Evolutionary conservation across 2,888 invertebrate genomes (phyloP), one percentile per base, ranked within the genome.

Genomic region (Cistogaster globosa): DNA sequence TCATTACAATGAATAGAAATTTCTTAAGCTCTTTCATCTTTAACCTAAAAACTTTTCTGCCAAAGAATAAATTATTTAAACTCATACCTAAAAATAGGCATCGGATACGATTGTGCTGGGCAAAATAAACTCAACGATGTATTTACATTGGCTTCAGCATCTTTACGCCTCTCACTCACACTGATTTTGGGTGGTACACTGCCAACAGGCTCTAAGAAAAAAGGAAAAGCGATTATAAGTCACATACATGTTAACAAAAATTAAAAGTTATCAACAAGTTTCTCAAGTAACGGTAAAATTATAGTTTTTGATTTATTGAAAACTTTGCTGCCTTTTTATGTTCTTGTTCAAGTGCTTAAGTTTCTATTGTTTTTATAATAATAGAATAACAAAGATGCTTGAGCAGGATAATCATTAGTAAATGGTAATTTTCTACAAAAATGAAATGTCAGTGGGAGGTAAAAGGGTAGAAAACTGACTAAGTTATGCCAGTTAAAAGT

Each of bases 91-190:
- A 93, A 93, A 72, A 90, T 88, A 55, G 94, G 94, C 76, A 94
- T 93, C 67, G 94, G 96, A 92, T 94, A 95, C 87, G 95, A 96
- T 94, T 96, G 96, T 86, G 96, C 96, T 90, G 95, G 96, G 92
- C 96, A 96, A 91, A 95, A 94, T 86, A 96, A 93, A 80, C 95
- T 95, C 91, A 96, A 94, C 88, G 94, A 94, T 0, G 88, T 86
- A 18, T 82, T 72, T 3, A 90, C 51, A 2, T 78, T 86, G 8
- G 90, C 89, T 80, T 91, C 92, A 89, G 95, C 95, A 88, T 94
- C 94, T 87, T 94, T 94, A 89, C 93, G 94, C 92, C 95, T 94
- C 90, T 94, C 94, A 86, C 95, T 95, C 91, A 91, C 86, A 86
- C 91, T 91, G 83, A 94, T 93, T 90, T 93, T 94, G 9, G 94